Percentiles rank a stretch among this genome's conserved stretches.
Conservation (phyloP, 1,140 invertebrate species). For the Apis dorsata region DNA sequence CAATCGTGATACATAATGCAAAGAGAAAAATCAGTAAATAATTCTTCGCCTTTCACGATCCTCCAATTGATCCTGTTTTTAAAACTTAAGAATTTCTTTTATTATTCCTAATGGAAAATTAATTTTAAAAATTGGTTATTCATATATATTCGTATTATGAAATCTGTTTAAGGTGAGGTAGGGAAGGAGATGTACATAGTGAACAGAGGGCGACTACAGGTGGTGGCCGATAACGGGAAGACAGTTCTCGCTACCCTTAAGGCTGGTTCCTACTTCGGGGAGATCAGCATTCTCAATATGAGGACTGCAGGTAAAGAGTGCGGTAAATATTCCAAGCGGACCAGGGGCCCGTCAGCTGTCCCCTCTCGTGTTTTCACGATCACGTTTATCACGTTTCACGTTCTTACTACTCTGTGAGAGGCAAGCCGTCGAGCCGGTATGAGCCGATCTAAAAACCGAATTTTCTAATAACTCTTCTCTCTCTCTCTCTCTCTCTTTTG, state of each 20-base stretch:
- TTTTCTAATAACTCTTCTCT: constrained; percentile 62
- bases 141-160: not conserved
- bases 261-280: constrained; percentile 99
- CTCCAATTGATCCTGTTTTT: no score
- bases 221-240: constrained; percentile 98
- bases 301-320: constrained; percentile 98
- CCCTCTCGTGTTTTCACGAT: constrained; percentile 75
- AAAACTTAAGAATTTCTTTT: no score
- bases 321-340: constrained; percentile 92
- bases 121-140: not conserved
- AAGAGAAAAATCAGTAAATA: no score
- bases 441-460: constrained; percentile 75
- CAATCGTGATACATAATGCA: no score
- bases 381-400: constrained; percentile 77
- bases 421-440: constrained; percentile 77
- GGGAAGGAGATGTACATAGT: constrained; percentile 99
- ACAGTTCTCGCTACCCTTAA: constrained; percentile 97
- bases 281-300: constrained; percentile 99
- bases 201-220: constrained; percentile 96
- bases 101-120: no score
- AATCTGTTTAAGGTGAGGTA: constrained; percentile 90
- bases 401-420: constrained; percentile 74
- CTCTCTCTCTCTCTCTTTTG: constrained; percentile 23
- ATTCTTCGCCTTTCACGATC: no score
- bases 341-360: constrained; percentile 77